phyloP scores from a whole-genome alignment of 2,113 vertebrate genomes.

The Zootoca vivipara region DNA sequence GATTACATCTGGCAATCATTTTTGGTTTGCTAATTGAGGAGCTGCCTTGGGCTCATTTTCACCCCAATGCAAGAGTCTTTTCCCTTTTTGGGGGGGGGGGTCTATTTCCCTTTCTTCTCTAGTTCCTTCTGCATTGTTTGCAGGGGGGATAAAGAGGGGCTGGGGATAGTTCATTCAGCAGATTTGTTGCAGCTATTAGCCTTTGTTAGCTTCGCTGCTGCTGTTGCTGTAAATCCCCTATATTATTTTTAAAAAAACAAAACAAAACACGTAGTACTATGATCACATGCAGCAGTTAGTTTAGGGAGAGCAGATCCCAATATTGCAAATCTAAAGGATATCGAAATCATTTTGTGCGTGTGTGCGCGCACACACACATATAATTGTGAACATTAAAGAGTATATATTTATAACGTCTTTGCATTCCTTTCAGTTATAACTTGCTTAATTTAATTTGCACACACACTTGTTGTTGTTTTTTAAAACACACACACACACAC shows the following conservation, averaged over 20 bases:
- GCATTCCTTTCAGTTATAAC: conserved; percentile 63
- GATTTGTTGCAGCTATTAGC: not conserved
- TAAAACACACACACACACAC: no score
- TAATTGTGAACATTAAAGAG: conserved; percentile 63
- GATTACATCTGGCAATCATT: not conserved
- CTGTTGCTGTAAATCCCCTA: not conserved
- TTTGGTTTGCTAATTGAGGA: not conserved
- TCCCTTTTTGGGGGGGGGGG: not conserved
- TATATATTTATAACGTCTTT: conserved; percentile 58
- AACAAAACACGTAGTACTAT: not conserved
- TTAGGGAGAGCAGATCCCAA: conserved; percentile 46
- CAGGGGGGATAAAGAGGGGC: not conserved
- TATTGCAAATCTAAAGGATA: conserved; percentile 20
- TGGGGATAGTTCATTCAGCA: not conserved
- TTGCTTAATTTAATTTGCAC: conserved; percentile 64
- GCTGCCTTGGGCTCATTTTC: not conserved
- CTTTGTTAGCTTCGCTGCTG: not conserved
- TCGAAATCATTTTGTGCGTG: not conserved
- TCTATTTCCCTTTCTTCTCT: not conserved
- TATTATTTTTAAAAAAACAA: not conserved
- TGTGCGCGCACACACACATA: not conserved
- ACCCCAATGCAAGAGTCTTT: not conserved
- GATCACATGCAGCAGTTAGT: not conserved
- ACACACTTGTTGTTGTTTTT: not conserved
- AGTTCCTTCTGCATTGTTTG: not conserved